Evolutionary conservation across 2,113 vertebrate species (phyloP), one percentile per base, ranked within the genome.

Genomic region (Varanus salvator): DNA sequence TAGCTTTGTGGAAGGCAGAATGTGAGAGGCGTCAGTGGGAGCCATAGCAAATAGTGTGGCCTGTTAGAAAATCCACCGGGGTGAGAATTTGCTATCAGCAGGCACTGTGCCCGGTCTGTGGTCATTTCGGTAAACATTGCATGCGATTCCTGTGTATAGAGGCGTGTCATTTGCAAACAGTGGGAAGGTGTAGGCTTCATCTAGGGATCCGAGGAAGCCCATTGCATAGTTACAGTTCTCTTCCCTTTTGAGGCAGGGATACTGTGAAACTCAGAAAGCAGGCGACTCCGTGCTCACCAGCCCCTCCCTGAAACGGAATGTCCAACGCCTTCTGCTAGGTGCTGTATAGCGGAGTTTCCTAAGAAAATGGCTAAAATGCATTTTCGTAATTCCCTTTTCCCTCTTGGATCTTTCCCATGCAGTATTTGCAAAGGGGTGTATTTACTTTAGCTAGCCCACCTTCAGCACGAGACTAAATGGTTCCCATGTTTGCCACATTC

Each of bases 81-180:
- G 48, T 0, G 87, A 23, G 21, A 91, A 89, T 2, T 4, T 0
- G 0, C 0, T 71, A 19, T 1, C 6, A 1, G 68, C 60, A 71
- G 0, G 1, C 71, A 29, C 31, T 83, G 81, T 74, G 4, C 84
- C 57, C n/a, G 0, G 0, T 44, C 88, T 75, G 71, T 64, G 64
- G 85, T 52, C 38, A 44, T 44, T 69, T 75, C 50, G 7, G n/a
- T 23, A 88, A 74, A 86, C 85, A 11, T 54, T 44, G 8, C 0
- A 19, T 31, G 48, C 19, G 12, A 4, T 19, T 71, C 29, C 2
- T 21, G 12, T 72, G 54, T n/a, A 50, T 44, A 11, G 5, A 34
- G 85, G 6, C 31, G 1, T 14, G 80, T 8, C 50, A 2, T 77
- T 81, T 81, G 68, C 23, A 60, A 54, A 66, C 15, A 90, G 21